Evolutionary conservation across 2,797 vertebrate genomes (phyloP), one percentile per base, ranked within the genome.

Genomic region (Danio albolineatus): DNA sequence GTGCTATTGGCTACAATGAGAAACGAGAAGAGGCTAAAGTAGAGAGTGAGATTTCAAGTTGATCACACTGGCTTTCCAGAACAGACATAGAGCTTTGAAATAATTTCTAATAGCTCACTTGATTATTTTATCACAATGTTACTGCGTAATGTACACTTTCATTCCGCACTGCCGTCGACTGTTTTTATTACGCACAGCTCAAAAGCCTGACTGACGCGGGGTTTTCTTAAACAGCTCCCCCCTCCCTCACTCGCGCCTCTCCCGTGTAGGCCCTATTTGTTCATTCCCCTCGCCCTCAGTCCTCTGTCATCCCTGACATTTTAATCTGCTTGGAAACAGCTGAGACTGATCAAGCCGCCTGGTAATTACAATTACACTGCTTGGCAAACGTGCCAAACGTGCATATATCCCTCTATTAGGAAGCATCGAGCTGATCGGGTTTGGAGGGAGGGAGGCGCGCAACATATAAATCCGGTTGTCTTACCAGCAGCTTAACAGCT

Each of bases 321-420:
- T 93, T 93, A 93, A 94, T 94, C 93, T 89, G 86, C 85, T 81
- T 81, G 62, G 72, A 84, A 90, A 91, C 92, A 93, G 91, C 91
- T 92, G 93, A 92, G 90, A 84, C 75, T 10, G 76, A 84, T 75
- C 85, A 76, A 16, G 49, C 59, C 19, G 74, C 69, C 38, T 62
- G 56, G 19, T 65, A 53, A 85, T 84, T 82, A 78, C 48, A 79
- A 83, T 61, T 69, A 81, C 72, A 54, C 75, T 46, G 62, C 61
- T 14, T 61, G 66, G 72, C 66, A 65, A 56, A 70, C 56, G 10
- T 38, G 57, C 72, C 83, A 28, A 28, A 28, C 17, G 73, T 70
- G 76, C 53, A 70, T 70, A 48, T 57, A 82, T 81, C 73, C 59
- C 48, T 81, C 73, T 65, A 79, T 79, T 80, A 85, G 66, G 70